A percentile compares a stretch with the other conserved stretches of the same genome.
Evolutionary conservation across 2,888 invertebrate genomes (phyloP).

Genomic region (Caenorhabditis sp.): DNA sequence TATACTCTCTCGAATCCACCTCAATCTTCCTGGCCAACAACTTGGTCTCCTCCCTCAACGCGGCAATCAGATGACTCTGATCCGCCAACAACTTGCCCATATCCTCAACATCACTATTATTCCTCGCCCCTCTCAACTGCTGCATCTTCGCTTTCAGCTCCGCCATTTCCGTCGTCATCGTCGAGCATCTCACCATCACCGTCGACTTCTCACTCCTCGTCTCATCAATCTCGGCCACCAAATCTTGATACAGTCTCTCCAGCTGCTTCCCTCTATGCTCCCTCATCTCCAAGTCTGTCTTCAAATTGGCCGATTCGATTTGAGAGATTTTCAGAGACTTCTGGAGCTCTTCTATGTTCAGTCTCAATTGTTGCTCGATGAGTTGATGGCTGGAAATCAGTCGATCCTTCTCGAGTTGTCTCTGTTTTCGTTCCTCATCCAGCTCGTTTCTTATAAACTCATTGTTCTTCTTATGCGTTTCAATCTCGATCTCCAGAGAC

Average conservation of each 20-base stretch:
- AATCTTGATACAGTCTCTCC: slow-evolving; percentile 35
- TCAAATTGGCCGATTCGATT: slow-evolving; percentile 16
- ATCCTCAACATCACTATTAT: slow-evolving; percentile 60
- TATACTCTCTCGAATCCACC: slow-evolving; percentile 61
- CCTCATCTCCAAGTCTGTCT: slow-evolving; percentile 37
- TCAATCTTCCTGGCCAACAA: slow-evolving; percentile 69
- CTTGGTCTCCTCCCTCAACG: slow-evolving; percentile 69
- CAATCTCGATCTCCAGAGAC: slow-evolving; percentile 29
- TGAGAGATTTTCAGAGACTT: neutral
- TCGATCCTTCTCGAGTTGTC: neutral
- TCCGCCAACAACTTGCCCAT: slow-evolving; percentile 68
- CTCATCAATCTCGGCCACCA: slow-evolving; percentile 32
- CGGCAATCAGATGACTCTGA: slow-evolving; percentile 72
- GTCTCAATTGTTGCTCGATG: slow-evolving; percentile 2
- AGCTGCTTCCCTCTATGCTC: slow-evolving; percentile 39
- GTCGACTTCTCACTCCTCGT: slow-evolving; percentile 41
- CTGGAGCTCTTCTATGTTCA: slow-evolving; percentile 11
- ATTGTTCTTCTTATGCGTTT: slow-evolving; percentile 40
- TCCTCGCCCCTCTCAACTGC: slow-evolving; percentile 21
- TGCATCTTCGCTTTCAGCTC: slow-evolving; percentile 34
- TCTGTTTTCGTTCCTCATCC: slow-evolving; percentile 12
- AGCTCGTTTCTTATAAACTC: slow-evolving; percentile 22
- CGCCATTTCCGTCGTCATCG: slow-evolving; percentile 33
- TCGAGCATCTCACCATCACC: slow-evolving; percentile 32
- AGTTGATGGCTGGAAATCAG: neutral